Percentiles rank a stretch among this genome's conserved stretches.
These are phyloP conservation scores for Cairina moschata DNA, from an alignment of 2,113 vertebrate genomes.

Conservation along the genomic window DNA sequence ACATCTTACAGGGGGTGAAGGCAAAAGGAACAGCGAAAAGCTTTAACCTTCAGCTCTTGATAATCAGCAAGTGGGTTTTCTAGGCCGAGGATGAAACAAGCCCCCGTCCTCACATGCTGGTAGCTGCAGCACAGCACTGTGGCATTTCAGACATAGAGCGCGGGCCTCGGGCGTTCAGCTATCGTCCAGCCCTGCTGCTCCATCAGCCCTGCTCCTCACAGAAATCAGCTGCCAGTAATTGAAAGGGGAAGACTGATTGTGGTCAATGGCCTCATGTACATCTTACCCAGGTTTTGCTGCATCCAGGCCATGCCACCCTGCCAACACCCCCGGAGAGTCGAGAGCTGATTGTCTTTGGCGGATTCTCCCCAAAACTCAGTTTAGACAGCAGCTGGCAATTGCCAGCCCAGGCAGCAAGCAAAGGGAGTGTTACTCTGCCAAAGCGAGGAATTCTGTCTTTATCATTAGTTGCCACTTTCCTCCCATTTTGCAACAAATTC, in stretches of 20 bases:
- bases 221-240: not conserved
- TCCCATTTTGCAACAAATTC: not conserved
- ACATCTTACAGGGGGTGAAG: not conserved
- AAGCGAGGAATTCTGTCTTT: not conserved
- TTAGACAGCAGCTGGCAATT: fast-evolving
- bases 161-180: fast-evolving
- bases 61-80: not conserved
- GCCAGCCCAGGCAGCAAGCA: not conserved
- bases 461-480: not conserved
- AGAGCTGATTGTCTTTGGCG: fast-evolving
- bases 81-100: not conserved
- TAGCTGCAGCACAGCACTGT: fast-evolving
- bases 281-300: not conserved
- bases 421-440: not conserved
- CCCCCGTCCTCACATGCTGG: not conserved
- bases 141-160: fast-evolving
- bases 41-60: not conserved
- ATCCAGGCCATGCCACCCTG: not conserved
- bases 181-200: not conserved
- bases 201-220: not conserved
- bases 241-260: not conserved
- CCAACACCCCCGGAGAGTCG: not conserved
- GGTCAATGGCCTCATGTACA: not conserved
- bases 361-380: not conserved
- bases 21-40: not conserved